Base-by-base conservation (phyloP, 37 sponge, comb jelly and placozoan species). In the Spongilla lacustris region DNA sequence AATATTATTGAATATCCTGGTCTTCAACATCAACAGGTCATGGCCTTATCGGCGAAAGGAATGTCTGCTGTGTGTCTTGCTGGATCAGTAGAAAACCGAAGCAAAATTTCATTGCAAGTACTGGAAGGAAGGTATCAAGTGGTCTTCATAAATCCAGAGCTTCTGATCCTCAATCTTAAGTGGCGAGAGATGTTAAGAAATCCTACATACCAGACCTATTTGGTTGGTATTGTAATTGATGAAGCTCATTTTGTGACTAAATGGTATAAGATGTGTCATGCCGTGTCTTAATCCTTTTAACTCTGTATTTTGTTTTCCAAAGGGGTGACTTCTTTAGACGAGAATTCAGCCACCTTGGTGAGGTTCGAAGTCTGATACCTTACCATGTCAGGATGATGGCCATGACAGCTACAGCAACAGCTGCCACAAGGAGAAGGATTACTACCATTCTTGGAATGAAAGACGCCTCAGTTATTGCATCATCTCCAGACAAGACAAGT, bases 201-300 rank as follows among this genome's bases (percentile, higher is more conserved):
- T 36, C 12, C 36, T 10, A 24, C 26, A 23, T 77, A 77, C 37
- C 30, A 33, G 68, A 26, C 34, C 24, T 68, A 50, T 22, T 23
- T 75, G 27, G 66, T 76, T 50, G 71, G 34, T 17, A n/a, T 84
- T 74, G 85, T 84, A 12, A 50, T 84, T 50, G 85, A 84, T 75
- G 85, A 84, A 76, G 85, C 77, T 17, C 85, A 84, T 36, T n/a
- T n/a, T 66, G 68, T 84, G 85, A 70, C 71, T 29, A 29, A 70
- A 4, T 70, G 28, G 29, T 28, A 25, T 3, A 27, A 21, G 24
- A 34, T 25, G 5, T 3, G 23, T 71, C 17, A 17, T 48, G 4
- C 23, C 70, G 5, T 23, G 19, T 74, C 6, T 50, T 30, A n/a
- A n/a, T n/a, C n/a, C n/a, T n/a, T 24, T 31, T 74, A 12, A 10